phyloP scores from a whole-genome alignment of 2,888 invertebrate species.

The Idaea straminata region DNA sequence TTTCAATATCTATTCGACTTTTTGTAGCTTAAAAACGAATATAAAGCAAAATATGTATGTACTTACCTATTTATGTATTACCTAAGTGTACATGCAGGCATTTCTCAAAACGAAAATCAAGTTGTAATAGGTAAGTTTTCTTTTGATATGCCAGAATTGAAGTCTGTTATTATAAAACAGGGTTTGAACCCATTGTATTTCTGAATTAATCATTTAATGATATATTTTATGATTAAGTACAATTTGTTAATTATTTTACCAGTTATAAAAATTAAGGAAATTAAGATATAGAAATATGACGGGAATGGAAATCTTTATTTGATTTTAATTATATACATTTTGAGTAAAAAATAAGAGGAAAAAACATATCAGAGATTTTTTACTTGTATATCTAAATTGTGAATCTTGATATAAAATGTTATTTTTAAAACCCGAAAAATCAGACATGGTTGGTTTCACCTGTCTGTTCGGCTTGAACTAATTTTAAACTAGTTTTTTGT shows the following conservation, averaged over 20 bases:
- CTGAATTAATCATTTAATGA: conserved; percentile 10
- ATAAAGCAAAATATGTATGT: no score
- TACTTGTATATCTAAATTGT: not conserved
- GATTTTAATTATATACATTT: not conserved
- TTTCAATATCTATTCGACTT: no score
- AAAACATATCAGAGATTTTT: conserved; percentile 2
- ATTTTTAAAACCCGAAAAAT: not conserved
- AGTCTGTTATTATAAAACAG: no score
- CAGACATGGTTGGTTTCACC: not conserved
- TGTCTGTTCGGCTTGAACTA: not conserved
- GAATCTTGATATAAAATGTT: not conserved
- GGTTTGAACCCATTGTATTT: conserved; percentile 3
- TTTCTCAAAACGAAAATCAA: no score
- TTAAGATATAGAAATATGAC: not conserved
- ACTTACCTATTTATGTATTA: no score
- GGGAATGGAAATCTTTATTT: not conserved
- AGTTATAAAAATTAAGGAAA: not conserved
- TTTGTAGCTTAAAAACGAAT: no score
- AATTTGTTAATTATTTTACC: conserved; percentile 26
- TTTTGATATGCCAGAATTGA: no score
- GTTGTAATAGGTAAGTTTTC: no score
- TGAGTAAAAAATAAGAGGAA: not conserved
- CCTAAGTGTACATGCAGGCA: no score
- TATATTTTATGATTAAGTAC: conserved; percentile 2
- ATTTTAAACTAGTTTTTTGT: not conserved